Base-by-base conservation (phyloP, 2,888 invertebrate species). In the Parnassius smintheus region DNA sequence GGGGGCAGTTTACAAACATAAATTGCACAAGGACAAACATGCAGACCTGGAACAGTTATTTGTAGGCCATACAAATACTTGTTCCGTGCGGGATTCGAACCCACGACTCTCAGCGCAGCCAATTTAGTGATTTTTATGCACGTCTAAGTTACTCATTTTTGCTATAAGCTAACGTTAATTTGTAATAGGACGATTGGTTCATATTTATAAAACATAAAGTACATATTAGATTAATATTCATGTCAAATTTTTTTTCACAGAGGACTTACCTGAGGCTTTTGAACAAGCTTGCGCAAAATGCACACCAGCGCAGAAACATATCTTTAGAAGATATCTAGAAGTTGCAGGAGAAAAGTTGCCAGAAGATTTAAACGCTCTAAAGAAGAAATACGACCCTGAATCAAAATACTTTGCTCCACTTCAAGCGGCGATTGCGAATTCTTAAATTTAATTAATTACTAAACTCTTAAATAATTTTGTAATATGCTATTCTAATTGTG, bases 201-300 rank as follows among this genome's bases (percentile, higher is more conserved):
- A 7, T 7, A 35, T 35, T 25, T 25, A 25, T 25, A 3, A 4
- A 25, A 25, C 3, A 25, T 2, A 2, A 4, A 25, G 2, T 25
- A 25, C 3, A 25, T 2, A 25, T 2, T 25, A 25, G 25, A 4
- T 35, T 35, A 7, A 35, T 35, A 35, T 35, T 35, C 4, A 25
- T 25, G 2, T 25, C 1, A 35, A 7, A 4, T 35, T 44, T 59
- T 44, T 49, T 50, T 35, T 56, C 45, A 2, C 84, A 95, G 95
- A 93, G 72, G 93, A 93, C 67, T 80, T 95, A 62, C 92, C 93
- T 0, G 95, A 95, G 73, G 95, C 94, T 0, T 86, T 95, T 22
- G 75, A 82, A 68, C 91, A 93, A 52, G 92, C 93, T 42, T 95
- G 95, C 78, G 81, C 77, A 22, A 95, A 94, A 77, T 95, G 95